These are phyloP conservation scores for Patella caerulea DNA, from an alignment of 2,888 invertebrate species.

Conservation along the genomic window DNA sequence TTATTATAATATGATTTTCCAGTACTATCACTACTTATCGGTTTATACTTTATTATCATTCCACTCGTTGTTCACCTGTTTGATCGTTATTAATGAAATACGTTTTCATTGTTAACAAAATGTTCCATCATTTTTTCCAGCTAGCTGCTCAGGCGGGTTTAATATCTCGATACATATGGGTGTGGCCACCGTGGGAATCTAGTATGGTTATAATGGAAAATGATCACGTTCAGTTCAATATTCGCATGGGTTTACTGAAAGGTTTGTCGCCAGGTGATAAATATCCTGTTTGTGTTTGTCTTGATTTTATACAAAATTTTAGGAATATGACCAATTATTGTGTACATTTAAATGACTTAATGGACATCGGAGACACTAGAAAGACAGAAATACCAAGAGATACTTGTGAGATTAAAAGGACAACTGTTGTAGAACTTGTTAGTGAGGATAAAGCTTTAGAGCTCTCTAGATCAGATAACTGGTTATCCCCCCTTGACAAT, in stretches of 20 bases:
- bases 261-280: background rate
- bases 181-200: constrained; percentile 61
- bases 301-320: background rate
- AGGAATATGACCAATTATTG: background rate
- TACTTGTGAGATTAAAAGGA: background rate
- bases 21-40: too few species aligned
- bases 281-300: background rate
- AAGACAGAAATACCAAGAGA: background rate
- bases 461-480: constrained; percentile 32
- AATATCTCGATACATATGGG: constrained; percentile 56
- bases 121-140: constrained; percentile 37
- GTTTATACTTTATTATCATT: too few species aligned
- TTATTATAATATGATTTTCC: too few species aligned
- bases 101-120: too few species aligned
- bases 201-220: constrained; percentile 36
- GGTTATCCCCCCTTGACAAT: constrained; percentile 33
- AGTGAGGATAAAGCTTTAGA: constrained; percentile 43
- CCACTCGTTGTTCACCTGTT: too few species aligned
- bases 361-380: background rate
- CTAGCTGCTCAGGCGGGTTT: constrained; percentile 52
- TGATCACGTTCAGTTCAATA: background rate
- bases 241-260: background rate
- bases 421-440: constrained; percentile 36
- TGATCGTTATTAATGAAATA: too few species aligned
- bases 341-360: background rate